Base-by-base conservation (phyloP, 2,888 invertebrate species). In the Acronicta leporina region DNA sequence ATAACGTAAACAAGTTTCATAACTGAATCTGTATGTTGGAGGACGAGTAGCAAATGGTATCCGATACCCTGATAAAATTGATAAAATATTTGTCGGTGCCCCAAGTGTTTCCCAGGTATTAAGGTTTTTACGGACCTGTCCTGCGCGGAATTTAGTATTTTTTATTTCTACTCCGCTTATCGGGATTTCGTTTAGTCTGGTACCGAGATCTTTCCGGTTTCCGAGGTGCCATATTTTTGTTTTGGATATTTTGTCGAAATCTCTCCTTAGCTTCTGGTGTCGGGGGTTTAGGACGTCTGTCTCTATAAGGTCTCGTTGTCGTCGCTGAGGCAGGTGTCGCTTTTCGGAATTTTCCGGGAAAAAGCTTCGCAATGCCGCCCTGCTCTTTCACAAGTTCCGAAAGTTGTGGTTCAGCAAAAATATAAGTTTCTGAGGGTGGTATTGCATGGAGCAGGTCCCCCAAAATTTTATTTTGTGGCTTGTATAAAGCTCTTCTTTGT, bases 351-450 rank as follows among this genome's bases (percentile, higher is more conserved):
- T 27, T 27, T 27, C 27, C 27, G 27, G 27, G 27, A 27, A 27
- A 27, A 27, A 27, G 27, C 27, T 27, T 27, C 27, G 27, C 27
- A 27, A 30, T 27, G 11, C 40, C 40, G 0, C 46, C 46, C 15
- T 54, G 54, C n/a, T 54, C 46, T 41, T 46, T 54, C 6, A 54
- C 45, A 2, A 46, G 16, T 13, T 46, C 46, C 1, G 54, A 46
- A 3, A 54, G 11, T 16, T 41, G 40, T 7, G 54, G 54, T 54
- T 54, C 46, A 16, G 54, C 46, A 27, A 54, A 54, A 2, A 54
- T 16, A 16, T 30, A n/a, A 7, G 27, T 46, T 30, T 25, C 27
- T 40, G 46, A 54, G 9, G 54, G 54, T 0, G 41, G 54, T 30
- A 54, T 46, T 0, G 30, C 27, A 15, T 54, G 46, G 9, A 46